Conservation (phyloP, 53 echinoderm and acorn worm species). For the Crossaster papposus region DNA sequence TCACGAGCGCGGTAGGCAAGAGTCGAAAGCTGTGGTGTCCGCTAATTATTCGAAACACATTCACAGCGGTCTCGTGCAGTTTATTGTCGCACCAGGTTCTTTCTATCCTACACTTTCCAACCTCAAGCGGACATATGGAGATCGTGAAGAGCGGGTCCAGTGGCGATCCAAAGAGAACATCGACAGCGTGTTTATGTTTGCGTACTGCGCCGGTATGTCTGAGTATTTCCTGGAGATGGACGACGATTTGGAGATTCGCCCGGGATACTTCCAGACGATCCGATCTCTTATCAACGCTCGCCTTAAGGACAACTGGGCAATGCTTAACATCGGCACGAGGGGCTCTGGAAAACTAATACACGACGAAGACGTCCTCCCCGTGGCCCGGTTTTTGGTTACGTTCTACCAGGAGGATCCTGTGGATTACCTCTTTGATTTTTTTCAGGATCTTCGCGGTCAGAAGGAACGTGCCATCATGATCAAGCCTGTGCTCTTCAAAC, state of each 20-base stretch:
- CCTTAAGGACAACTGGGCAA: slow-evolving; percentile 60
- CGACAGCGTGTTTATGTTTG: slow-evolving; percentile 78
- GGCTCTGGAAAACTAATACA: slow-evolving; percentile 85
- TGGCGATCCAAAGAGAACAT: slow-evolving; percentile 93
- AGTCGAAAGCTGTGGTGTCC: slow-evolving; percentile 47
- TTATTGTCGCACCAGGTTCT: slow-evolving; percentile 68
- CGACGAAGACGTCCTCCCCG: slow-evolving; percentile 61
- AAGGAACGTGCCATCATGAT: slow-evolving; percentile 64
- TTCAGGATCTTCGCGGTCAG: slow-evolving; percentile 68
- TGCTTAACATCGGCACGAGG: slow-evolving; percentile 71
- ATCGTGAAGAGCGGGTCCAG: slow-evolving; percentile 63
- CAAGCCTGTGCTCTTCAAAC: slow-evolving; percentile 81
- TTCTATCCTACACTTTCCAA: slow-evolving; percentile 79
- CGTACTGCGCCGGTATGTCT: slow-evolving; percentile 72
- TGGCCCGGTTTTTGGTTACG: slow-evolving; percentile 70
- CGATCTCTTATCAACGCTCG: slow-evolving; percentile 62
- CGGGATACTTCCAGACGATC: slow-evolving; percentile 71
- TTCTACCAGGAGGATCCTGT: slow-evolving; percentile 91
- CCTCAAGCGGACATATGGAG: slow-evolving; percentile 77
- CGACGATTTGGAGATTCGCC: slow-evolving; percentile 73
- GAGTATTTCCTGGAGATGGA: slow-evolving; percentile 84
- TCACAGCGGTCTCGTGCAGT: slow-evolving; percentile 68
- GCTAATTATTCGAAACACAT: slow-evolving; percentile 60
- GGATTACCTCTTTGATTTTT: slow-evolving; percentile 72
- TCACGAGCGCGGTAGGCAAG: slow-evolving; percentile 58